Evolutionary conservation across 2,113 vertebrate species (phyloP).

Genomic region (Hippocampus guttulatus): DNA sequence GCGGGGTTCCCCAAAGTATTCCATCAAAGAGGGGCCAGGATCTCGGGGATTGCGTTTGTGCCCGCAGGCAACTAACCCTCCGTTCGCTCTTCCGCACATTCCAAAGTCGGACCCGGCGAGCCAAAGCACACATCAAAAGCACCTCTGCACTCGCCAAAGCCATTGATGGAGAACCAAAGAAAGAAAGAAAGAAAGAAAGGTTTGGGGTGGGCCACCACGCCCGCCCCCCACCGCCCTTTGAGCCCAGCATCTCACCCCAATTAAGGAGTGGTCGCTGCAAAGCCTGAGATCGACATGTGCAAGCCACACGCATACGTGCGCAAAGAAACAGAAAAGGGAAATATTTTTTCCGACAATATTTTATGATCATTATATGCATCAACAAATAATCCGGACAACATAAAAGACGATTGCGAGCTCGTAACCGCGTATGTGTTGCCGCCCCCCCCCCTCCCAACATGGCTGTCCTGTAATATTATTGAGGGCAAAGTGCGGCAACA

Average conservation of each 20-base stretch:
- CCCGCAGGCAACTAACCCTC: slow-evolving; percentile 75
- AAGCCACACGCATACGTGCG: slow-evolving; percentile 33
- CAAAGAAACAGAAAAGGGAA: too few relatives aligned
- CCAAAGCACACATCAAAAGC: slow-evolving; percentile 81
- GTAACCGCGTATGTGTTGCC: too few relatives aligned
- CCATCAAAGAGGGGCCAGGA: slow-evolving; percentile 77
- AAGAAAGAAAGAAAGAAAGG: not conserved
- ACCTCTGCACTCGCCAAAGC: slow-evolving; percentile 68
- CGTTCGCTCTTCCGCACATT: slow-evolving; percentile 54
- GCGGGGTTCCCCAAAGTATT: slow-evolving; percentile 78
- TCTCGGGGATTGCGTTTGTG: slow-evolving; percentile 77
- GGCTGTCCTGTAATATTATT: too few relatives aligned
- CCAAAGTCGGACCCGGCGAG: slow-evolving; percentile 74
- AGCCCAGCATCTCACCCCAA: slow-evolving; percentile 77
- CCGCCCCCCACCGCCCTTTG: slow-evolving; percentile 54
- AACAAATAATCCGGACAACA: too few relatives aligned
- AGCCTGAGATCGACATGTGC: slow-evolving; percentile 56
- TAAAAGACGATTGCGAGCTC: too few relatives aligned
- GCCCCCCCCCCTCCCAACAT: too few relatives aligned
- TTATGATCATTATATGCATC: too few relatives aligned
- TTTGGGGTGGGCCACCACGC: slow-evolving; percentile 58
- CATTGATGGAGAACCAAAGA: slow-evolving; percentile 74
- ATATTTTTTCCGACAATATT: too few relatives aligned
- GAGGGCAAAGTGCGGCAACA: too few relatives aligned
- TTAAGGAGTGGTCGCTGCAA: slow-evolving; percentile 74